A percentile compares a stretch with the other conserved stretches of the same genome.
These are phyloP conservation scores for Ceratina australensis DNA, from an alignment of 1,140 invertebrate genomes.

Conservation along the genomic window DNA sequence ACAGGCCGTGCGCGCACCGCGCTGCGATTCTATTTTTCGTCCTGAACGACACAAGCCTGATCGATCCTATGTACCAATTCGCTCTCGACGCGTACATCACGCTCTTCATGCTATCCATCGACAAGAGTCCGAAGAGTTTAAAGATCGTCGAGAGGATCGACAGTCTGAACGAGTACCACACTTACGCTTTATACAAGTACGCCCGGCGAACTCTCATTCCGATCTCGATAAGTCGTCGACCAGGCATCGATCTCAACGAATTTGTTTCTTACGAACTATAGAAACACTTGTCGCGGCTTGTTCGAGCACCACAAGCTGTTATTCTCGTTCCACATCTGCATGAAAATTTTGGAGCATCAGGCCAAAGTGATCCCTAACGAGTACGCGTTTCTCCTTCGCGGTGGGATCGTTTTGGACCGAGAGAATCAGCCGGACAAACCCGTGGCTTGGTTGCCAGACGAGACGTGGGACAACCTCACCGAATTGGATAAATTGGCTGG, in stretches of 20 bases:
- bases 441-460: conserved; percentile 86
- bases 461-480: conserved; percentile 92
- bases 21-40: conserved; percentile 95
- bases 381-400: conserved; percentile 90
- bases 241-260: background rate
- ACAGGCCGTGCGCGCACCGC: conserved; percentile 89
- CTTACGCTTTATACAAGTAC: conserved; percentile 90
- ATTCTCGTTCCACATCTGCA: conserved; percentile 93
- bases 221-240: too few species aligned
- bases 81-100: conserved; percentile 91
- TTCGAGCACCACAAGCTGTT: conserved; percentile 95
- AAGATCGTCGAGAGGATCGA: conserved; percentile 87
- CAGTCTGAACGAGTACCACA: conserved; percentile 91
- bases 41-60: conserved; percentile 91
- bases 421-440: conserved; percentile 91
- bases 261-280: conserved; percentile 52
- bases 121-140: conserved; percentile 85
- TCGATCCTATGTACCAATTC: conserved; percentile 97
- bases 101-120: conserved; percentile 89
- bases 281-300: conserved; percentile 91
- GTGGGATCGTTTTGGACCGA: conserved; percentile 88
- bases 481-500: conserved; percentile 91
- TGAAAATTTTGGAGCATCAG: conserved; percentile 88
- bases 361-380: conserved; percentile 87
- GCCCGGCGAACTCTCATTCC: too few species aligned